A percentile compares a stretch with the other conserved stretches of the same genome.
Conservation (phyloP, 2,797 vertebrate species). For the Sternotherus odoratus region DNA sequence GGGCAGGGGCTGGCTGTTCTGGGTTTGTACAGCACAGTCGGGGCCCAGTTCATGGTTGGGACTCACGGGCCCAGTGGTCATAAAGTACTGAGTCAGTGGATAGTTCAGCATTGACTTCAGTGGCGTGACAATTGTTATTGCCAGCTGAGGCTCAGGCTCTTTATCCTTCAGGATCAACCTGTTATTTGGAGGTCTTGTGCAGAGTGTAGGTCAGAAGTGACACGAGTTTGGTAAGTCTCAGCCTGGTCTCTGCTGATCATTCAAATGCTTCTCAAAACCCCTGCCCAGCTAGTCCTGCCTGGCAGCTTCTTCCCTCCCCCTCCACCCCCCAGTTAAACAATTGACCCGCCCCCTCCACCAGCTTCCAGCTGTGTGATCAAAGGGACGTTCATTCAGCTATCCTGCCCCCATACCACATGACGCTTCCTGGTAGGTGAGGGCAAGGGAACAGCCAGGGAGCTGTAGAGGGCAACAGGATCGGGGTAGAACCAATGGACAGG, state of each 20-base stretch:
- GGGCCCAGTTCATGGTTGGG: not conserved
- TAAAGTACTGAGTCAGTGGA: not conserved
- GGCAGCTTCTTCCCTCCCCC: conserved; percentile 3
- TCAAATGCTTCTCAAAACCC: conserved; percentile 39
- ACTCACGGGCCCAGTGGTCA: not conserved
- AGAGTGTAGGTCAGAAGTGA: not conserved
- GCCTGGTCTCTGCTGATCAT: conserved; percentile 41
- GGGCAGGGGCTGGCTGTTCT: not conserved
- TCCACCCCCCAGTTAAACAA: not conserved
- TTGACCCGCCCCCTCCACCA: conserved; percentile 2
- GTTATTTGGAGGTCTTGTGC: not conserved
- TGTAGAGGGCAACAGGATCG: not conserved
- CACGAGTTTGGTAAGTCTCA: not conserved
- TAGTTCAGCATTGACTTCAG: not conserved
- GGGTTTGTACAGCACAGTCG: not conserved
- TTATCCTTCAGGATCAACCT: not conserved
- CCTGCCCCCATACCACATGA: conserved; percentile 14
- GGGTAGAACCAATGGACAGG: not conserved
- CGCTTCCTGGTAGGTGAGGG: rapidly evolving
- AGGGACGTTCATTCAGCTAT: not conserved
- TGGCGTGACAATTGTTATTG: rapidly evolving
- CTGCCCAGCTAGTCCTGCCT: conserved; percentile 40
- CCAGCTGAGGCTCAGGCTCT: not conserved
- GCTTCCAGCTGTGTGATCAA: not conserved
- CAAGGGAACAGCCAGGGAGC: not conserved